These are phyloP conservation scores for Apaloderma vittatum DNA, from an alignment of 2,113 vertebrate genomes.

Conservation along the genomic window DNA sequence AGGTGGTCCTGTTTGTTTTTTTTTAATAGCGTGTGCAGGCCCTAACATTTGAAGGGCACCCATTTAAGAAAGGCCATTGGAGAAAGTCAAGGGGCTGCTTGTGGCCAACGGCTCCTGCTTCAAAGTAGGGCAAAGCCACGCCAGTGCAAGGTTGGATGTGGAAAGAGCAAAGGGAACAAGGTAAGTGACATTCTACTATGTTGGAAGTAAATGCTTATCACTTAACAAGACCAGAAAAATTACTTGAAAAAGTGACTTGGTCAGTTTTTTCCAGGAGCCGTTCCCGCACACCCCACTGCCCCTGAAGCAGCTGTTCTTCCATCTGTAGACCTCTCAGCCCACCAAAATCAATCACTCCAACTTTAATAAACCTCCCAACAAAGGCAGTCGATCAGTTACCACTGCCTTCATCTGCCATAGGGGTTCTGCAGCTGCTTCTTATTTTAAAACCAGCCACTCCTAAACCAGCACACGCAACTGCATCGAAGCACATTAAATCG, in stretches of 20 bases:
- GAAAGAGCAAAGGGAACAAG: not conserved
- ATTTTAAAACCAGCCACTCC: conserved; percentile 11
- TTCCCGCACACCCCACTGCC: not conserved
- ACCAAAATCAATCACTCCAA: conserved; percentile 19
- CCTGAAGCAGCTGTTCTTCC: not conserved
- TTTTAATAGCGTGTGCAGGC: not conserved
- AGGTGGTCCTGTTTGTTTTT: not conserved
- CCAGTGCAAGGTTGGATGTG: rapidly evolving
- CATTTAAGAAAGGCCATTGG: not conserved
- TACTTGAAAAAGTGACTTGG: not conserved
- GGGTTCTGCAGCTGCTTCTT: not conserved
- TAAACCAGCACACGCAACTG: not conserved
- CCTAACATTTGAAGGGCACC: not conserved
- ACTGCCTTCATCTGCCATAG: not conserved
- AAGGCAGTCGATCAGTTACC: conserved; percentile 26
- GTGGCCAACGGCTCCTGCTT: not conserved
- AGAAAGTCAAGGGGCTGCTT: not conserved
- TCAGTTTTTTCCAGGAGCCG: not conserved
- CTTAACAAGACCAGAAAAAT: not conserved
- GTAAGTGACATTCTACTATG: not conserved
- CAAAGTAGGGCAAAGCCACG: rapidly evolving
- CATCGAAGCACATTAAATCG: not conserved
- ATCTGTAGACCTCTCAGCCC: not conserved
- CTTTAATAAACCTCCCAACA: conserved; percentile 10
- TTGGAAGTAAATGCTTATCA: not conserved